A percentile compares a stretch with the other conserved stretches of the same genome.
phyloP scores from a whole-genome alignment of 2,113 vertebrate species.

The Trogon melanurus region DNA sequence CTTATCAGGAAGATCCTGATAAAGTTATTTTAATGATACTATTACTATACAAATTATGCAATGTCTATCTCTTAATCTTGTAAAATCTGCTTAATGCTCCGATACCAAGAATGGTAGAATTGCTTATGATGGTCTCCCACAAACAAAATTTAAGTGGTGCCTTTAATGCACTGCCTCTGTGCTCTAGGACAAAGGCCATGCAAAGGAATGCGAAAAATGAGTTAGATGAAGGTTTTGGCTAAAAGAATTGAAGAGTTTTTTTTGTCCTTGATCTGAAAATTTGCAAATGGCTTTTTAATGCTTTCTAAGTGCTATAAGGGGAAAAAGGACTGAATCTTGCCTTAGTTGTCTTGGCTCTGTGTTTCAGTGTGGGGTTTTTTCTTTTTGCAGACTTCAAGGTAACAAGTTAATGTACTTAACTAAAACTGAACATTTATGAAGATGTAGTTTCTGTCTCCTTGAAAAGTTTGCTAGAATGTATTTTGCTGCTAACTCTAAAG shows the following conservation, averaged over 20 bases:
- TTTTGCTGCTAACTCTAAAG: neutral
- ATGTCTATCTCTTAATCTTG: neutral
- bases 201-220: neutral
- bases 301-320: neutral
- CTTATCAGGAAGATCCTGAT: neutral
- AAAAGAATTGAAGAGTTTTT: neutral
- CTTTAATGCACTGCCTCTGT: neutral
- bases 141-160: neutral
- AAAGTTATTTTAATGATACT: neutral
- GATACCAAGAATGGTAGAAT: neutral
- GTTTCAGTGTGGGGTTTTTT: neutral
- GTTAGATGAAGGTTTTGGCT: neutral
- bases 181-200: neutral
- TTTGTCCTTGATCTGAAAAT: neutral
- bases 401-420: neutral
- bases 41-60: neutral
- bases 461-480: neutral
- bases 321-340: neutral
- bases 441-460: accelerated
- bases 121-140: neutral
- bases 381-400: neutral
- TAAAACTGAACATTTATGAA: neutral
- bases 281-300: neutral
- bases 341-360: neutral
- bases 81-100: neutral